phyloP scores from a whole-genome alignment of 2,113 vertebrate genomes.

The Prunella fulvescens region DNA sequence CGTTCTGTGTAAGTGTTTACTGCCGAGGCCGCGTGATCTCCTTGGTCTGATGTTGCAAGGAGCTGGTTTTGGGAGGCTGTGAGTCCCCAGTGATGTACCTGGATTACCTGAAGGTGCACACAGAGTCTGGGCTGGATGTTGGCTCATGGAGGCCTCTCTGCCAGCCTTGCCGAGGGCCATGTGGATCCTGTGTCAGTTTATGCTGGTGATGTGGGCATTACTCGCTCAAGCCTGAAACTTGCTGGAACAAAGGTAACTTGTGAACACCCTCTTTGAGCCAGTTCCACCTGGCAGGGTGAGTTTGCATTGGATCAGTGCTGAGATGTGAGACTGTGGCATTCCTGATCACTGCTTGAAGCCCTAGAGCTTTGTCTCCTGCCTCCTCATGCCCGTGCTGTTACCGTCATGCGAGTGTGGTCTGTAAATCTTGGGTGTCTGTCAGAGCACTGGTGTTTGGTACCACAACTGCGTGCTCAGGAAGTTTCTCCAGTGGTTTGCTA shows the following conservation, averaged over 20 bases:
- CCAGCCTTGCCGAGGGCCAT: rapidly evolving
- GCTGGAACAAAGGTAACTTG: background rate
- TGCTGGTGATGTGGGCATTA: background rate
- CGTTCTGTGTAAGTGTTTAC: background rate
- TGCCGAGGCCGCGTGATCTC: rapidly evolving
- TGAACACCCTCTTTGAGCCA: background rate
- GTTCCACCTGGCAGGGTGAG: background rate
- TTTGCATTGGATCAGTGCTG: background rate
- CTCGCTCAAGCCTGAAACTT: background rate
- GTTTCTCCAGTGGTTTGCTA: background rate
- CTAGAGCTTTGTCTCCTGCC: background rate
- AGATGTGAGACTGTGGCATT: background rate
- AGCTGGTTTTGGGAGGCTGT: background rate
- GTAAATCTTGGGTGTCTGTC: background rate
- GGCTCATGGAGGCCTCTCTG: rapidly evolving
- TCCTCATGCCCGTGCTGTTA: background rate
- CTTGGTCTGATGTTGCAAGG: background rate
- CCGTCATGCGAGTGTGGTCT: rapidly evolving
- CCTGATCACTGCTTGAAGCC: background rate
- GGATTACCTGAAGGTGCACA: rapidly evolving
- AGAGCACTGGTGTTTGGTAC: background rate
- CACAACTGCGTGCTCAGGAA: background rate
- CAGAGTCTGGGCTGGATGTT: rapidly evolving
- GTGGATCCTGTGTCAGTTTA: rapidly evolving
- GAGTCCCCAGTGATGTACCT: background rate